Percentiles rank a stretch among this genome's conserved stretches.
Evolutionary conservation across 2,888 invertebrate species (phyloP).

Genomic region (Priocnemis perturbator): DNA sequence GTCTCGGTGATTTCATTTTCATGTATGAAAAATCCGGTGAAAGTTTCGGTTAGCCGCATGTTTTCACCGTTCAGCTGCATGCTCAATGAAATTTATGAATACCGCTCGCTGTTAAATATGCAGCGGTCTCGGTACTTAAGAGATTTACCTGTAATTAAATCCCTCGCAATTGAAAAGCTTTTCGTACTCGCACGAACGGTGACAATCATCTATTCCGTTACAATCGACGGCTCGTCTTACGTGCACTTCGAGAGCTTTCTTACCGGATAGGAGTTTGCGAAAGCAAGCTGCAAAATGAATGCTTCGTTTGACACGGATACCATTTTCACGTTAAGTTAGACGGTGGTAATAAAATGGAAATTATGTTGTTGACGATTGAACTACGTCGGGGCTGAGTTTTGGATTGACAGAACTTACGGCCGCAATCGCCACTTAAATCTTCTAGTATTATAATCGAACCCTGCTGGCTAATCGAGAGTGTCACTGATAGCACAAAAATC

Average conservation of each 20-base stretch:
- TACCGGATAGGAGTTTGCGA: slow-evolving; percentile 85
- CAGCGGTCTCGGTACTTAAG: not conserved
- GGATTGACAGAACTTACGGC: slow-evolving; percentile 49
- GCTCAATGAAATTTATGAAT: no score
- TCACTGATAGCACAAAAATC: slow-evolving; percentile 31
- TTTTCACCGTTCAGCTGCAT: no score
- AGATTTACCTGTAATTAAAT: slow-evolving; percentile 85
- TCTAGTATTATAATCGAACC: slow-evolving; percentile 55
- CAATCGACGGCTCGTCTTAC: slow-evolving; percentile 83
- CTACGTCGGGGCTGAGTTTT: not conserved
- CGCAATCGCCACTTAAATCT: slow-evolving; percentile 47
- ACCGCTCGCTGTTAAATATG: no score
- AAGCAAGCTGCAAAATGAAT: slow-evolving; percentile 82
- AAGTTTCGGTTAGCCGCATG: no score
- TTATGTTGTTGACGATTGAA: not conserved
- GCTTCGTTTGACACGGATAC: slow-evolving; percentile 5
- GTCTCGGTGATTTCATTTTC: no score
- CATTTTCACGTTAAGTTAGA: not conserved
- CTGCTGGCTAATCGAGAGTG: slow-evolving; percentile 29
- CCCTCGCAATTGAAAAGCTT: slow-evolving; percentile 87
- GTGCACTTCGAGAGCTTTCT: slow-evolving; percentile 82
- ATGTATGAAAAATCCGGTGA: no score
- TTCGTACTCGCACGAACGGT: slow-evolving; percentile 85
- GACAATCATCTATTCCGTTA: slow-evolving; percentile 85
- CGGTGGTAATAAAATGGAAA: no score